Conservation (phyloP, 2,113 vertebrate species). For the Pseudois nayaur region DNA sequence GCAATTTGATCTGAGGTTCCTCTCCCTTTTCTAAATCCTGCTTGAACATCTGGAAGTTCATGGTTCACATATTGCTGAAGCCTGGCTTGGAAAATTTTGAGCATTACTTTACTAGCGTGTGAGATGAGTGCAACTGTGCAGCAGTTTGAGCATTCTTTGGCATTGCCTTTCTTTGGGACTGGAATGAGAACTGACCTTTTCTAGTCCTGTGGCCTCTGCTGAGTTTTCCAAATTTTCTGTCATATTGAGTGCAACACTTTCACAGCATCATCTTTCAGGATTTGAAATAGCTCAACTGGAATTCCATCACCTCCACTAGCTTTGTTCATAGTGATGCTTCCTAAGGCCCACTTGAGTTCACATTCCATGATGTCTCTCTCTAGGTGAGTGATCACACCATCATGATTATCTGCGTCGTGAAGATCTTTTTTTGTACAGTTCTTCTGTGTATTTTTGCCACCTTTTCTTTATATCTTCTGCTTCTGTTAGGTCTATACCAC, state of each 20-base stretch:
- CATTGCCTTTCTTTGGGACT: neutral
- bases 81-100: neutral
- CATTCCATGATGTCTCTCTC: neutral
- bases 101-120: neutral
- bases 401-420: neutral
- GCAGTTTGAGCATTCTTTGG: neutral
- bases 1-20: neutral
- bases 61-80: neutral
- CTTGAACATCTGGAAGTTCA: neutral
- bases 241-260: neutral
- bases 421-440: neutral
- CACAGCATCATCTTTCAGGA: neutral
- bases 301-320: neutral
- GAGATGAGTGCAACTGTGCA: neutral
- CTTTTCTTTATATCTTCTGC: neutral
- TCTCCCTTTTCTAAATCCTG: neutral
- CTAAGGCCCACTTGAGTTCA: neutral
- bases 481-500: neutral
- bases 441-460: neutral
- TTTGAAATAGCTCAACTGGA: neutral
- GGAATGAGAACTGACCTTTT: neutral
- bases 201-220: neutral
- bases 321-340: neutral
- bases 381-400: neutral
- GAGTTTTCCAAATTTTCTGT: neutral